Base-by-base conservation (phyloP, 1,140 invertebrate genomes). In the Caerostris extrusa region DNA sequence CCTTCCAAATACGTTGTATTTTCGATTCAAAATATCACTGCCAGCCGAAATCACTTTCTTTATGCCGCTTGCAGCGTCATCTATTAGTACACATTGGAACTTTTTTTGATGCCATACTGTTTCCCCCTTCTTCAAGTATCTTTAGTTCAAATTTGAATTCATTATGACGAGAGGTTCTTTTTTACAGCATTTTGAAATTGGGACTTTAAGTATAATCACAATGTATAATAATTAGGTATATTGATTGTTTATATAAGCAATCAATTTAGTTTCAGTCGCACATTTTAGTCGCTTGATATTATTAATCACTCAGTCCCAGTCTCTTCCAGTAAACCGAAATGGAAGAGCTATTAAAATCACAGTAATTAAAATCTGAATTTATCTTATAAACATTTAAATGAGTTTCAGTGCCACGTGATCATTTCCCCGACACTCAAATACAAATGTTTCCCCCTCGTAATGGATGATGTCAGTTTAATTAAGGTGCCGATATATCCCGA, bases 381-480 rank as follows among this genome's bases (percentile, higher is more conserved):
- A 83, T 83, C 82, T 83, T 58, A 83, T 58, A 19, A 83, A 58
- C 56, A 83, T 83, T 83, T 83, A 83, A 83, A 14, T 58, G 34
- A 77, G 34, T 77, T 77, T 77, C 19, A 53, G 34, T 53, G 34
- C 71, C 7, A 19, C 50, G 34, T 50, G 71, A 34, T 77, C 71
- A 77, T 77, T 77, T 77, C 71, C 8, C 8, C 5, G 71, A 77
- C 71, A 7, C 50, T 77, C 71, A 77, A 5, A 53, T 34, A 77
- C 71, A 77, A 77, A 77, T 83, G 82, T 83, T 56, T 17, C 34
- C 85, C 57, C 34, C 5, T 14, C 17, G 34, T 87, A 87, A 87
- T 12, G 61, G 60, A 87, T 61, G 85, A 64, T 55, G 85, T 87
- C 34, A 50, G 57, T 87, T 87, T 64, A 87, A 87, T 87, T 87